A percentile compares a stretch with the other conserved stretches of the same genome.
Evolutionary conservation across 2,888 invertebrate species (phyloP).

Genomic region (Dascillus cervinus): DNA sequence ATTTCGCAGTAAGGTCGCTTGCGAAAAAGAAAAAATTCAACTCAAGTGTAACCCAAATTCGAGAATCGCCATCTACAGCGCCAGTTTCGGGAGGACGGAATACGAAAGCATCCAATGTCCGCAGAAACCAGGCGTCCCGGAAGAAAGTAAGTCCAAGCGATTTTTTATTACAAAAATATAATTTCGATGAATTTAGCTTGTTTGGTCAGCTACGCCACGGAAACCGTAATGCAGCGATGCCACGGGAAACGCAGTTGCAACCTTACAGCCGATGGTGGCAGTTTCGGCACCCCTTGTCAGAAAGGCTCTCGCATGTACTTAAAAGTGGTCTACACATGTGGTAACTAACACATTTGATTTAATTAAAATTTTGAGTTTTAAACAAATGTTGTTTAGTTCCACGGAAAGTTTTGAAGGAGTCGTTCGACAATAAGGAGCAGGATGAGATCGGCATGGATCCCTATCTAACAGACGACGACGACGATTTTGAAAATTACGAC

Average conservation of each 20-base stretch:
- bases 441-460: slow-evolving; percentile 56
- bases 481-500: slow-evolving; percentile 44
- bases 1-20: slow-evolving; percentile 88
- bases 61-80: slow-evolving; percentile 86
- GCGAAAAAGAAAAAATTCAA: slow-evolving; percentile 83
- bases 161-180: slow-evolving; percentile 2
- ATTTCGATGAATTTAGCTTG: slow-evolving; percentile 57
- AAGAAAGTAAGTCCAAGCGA: slow-evolving; percentile 68
- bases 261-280: slow-evolving; percentile 70
- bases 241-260: slow-evolving; percentile 77
- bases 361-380: slow-evolving; percentile 1
- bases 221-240: slow-evolving; percentile 80
- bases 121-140: slow-evolving; percentile 76
- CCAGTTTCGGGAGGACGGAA: slow-evolving; percentile 83
- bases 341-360: slow-evolving; percentile 48
- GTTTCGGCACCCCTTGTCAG: slow-evolving; percentile 77
- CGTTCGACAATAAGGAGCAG: slow-evolving; percentile 71
- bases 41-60: slow-evolving; percentile 82
- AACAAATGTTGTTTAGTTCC: slow-evolving; percentile 53
- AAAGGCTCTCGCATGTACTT: slow-evolving; percentile 74
- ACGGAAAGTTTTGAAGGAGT: slow-evolving; percentile 72
- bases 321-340: slow-evolving; percentile 81
- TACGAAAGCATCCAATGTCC: slow-evolving; percentile 83
- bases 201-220: slow-evolving; percentile 81
- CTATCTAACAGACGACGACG: slow-evolving; percentile 43